Evolutionary conservation across 2,888 invertebrate genomes (phyloP).

Genomic region (Diplolepis rosae): DNA sequence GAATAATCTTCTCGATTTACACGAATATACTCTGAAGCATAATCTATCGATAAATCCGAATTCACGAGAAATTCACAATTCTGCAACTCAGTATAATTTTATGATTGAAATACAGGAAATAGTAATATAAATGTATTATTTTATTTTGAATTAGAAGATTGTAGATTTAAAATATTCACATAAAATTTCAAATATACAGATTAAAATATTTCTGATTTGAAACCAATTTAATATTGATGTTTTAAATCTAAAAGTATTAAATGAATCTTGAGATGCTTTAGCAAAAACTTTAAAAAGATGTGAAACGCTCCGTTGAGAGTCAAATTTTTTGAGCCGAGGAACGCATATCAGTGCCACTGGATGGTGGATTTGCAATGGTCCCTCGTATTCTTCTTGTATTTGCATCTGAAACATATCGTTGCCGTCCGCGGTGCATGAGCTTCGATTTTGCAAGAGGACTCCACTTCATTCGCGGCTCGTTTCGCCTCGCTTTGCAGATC

Average conservation of each 20-base stretch:
- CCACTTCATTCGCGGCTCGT: constrained; percentile 23
- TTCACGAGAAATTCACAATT: too few relatives aligned
- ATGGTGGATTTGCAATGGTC: background rate
- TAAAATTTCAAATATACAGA: too few relatives aligned
- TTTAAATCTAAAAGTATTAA: too few relatives aligned
- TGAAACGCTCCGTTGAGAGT: background rate
- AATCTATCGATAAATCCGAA: background rate
- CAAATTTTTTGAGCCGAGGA: background rate
- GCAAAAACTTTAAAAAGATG: background rate
- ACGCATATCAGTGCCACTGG: background rate
- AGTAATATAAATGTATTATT: too few relatives aligned
- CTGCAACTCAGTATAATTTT: too few relatives aligned
- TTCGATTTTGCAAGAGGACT: constrained; percentile 49
- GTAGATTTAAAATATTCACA: too few relatives aligned
- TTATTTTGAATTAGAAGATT: too few relatives aligned
- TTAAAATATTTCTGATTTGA: too few relatives aligned
- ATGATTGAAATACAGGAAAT: too few relatives aligned
- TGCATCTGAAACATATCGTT: constrained; percentile 45
- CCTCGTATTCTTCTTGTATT: constrained; percentile 34
- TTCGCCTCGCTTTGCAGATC: constrained; percentile 25
- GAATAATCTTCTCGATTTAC: background rate
- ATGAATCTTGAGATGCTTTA: too few relatives aligned
- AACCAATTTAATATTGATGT: too few relatives aligned
- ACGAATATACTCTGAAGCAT: background rate
- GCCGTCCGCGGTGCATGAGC: constrained; percentile 40